These are phyloP conservation scores for Thalassarche chlororhynchos DNA, from an alignment of 2,113 vertebrate genomes.

Conservation along the genomic window DNA sequence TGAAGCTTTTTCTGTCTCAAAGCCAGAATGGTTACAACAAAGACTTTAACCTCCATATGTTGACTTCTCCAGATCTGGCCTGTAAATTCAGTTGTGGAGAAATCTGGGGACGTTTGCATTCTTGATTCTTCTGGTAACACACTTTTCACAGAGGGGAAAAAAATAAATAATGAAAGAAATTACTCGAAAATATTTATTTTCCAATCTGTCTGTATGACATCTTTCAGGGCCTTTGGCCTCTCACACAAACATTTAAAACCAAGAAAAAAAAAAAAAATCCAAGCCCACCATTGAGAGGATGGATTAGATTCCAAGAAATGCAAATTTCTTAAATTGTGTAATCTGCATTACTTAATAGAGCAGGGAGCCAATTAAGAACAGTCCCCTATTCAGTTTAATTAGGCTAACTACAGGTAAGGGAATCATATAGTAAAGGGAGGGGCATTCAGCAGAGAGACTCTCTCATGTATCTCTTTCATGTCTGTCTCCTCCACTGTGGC, in stretches of 20 bases:
- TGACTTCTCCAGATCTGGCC: not conserved
- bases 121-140: not conserved
- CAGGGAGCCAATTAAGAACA: constrained; percentile 79
- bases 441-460: constrained; percentile 41
- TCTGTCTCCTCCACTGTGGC: constrained; percentile 49
- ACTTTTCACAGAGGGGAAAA: not conserved
- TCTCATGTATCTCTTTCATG: constrained; percentile 53
- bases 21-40: not conserved
- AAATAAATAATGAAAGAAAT: not conserved
- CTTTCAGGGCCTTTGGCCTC: not conserved
- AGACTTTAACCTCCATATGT: rapidly evolving
- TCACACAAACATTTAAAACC: not conserved
- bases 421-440: constrained; percentile 67
- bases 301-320: constrained; percentile 38
- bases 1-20: not conserved
- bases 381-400: constrained; percentile 80
- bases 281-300: not conserved
- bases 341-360: constrained; percentile 83
- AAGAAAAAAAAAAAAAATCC: not conserved
- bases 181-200: not conserved
- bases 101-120: not conserved
- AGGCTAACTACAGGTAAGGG: constrained; percentile 85
- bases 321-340: constrained; percentile 67
- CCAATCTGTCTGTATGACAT: not conserved
- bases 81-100: not conserved